Evolutionary conservation across 2,113 vertebrate species (phyloP).

Genomic region (rat (Rattus norvegicus)): DNA sequence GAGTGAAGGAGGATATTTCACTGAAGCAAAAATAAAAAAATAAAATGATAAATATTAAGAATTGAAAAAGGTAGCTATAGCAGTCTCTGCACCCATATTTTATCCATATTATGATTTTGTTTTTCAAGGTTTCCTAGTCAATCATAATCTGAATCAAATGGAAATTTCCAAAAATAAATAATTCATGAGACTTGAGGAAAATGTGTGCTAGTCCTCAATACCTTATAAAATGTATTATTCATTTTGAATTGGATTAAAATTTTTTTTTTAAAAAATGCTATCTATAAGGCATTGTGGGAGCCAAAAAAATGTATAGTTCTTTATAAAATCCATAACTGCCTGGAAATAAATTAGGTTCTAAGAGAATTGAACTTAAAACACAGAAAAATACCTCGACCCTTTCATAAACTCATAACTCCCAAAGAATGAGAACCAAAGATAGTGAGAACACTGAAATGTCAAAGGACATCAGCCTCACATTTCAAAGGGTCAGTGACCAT

Average conservation of each 20-base stretch:
- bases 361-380: not conserved
- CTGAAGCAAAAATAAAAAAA: not conserved
- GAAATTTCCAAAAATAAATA: not conserved
- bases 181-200: not conserved
- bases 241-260: not conserved
- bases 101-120: not conserved
- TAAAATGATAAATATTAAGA: constrained; percentile 23
- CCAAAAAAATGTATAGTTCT: constrained; percentile 27
- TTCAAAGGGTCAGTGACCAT: not conserved
- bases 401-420: not conserved
- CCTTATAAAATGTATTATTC: constrained; percentile 48
- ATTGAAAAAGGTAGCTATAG: not conserved
- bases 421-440: not conserved
- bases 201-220: not conserved
- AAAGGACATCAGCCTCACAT: not conserved
- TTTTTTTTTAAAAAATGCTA: not conserved
- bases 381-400: not conserved
- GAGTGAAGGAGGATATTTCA: not conserved
- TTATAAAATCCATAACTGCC: constrained; percentile 20
- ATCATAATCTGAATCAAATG: not conserved
- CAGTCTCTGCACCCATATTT: not conserved
- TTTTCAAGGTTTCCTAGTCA: not conserved
- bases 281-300: not conserved
- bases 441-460: not conserved
- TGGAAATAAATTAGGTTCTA: constrained; percentile 18